Evolutionary conservation across 1,140 invertebrate genomes (phyloP).

Genomic region (Drosophila nikananu): DNA sequence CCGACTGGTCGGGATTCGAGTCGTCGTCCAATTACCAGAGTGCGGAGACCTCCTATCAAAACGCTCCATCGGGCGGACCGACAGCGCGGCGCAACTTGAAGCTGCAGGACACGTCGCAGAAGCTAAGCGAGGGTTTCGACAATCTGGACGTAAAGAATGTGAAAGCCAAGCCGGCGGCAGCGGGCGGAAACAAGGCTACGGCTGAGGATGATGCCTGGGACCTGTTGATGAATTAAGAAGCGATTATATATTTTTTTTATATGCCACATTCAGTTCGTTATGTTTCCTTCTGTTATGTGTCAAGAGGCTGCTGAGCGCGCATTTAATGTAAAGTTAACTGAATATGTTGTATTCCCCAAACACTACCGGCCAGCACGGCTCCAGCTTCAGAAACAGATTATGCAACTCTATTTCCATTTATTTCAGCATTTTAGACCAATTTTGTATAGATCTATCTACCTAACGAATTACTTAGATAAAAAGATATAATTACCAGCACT

Average conservation of each 20-base stretch:
- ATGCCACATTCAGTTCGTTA: conserved; percentile 54
- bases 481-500: conserved; percentile 31
- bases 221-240: conserved; percentile 86
- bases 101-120: conserved; percentile 71
- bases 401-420: conserved; percentile 43
- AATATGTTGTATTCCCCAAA: conserved; percentile 52
- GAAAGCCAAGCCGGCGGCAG: conserved; percentile 60
- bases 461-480: conserved; percentile 72
- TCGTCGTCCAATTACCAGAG: conserved; percentile 66
- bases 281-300: conserved; percentile 55
- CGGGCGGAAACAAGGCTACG: conserved; percentile 80
- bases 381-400: conserved; percentile 25
- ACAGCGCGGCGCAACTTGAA: conserved; percentile 67
- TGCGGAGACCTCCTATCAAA: conserved; percentile 76
- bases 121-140: conserved; percentile 86
- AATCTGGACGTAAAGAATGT: conserved; percentile 86
- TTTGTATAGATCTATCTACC: conserved; percentile 71
- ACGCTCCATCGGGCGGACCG: conserved; percentile 68
- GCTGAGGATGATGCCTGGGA: conserved; percentile 87
- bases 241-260: conserved; percentile 32
- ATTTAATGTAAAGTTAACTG: conserved; percentile 70
- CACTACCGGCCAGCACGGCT: conserved; percentile 24
- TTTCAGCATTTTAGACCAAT: conserved; percentile 79
- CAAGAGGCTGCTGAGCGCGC: conserved; percentile 60
- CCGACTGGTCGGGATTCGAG: conserved; percentile 75